Percentiles rank a stretch among this genome's conserved stretches.
Conservation (phyloP, 2,113 vertebrate species). For the Himantopus leucocephalus region DNA sequence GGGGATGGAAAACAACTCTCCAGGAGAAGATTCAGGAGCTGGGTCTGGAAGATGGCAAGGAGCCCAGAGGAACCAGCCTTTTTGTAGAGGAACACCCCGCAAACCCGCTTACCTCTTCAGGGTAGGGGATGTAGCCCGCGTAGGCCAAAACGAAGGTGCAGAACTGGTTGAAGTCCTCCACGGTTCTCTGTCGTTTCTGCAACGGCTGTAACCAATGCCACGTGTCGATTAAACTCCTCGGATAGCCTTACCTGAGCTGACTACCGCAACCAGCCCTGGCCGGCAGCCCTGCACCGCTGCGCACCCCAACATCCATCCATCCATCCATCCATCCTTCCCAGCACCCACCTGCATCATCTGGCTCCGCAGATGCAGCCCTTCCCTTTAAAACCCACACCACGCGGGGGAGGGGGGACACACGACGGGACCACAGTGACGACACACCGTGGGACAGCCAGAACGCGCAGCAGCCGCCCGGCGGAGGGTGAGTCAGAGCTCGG, state of each 20-base stretch:
- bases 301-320: background rate
- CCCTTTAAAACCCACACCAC: background rate
- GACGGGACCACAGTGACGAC: background rate
- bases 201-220: slow-evolving; percentile 24
- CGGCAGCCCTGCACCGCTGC: too few relatives aligned
- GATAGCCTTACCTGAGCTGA: background rate
- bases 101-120: slow-evolving; percentile 82
- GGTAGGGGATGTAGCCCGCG: slow-evolving; percentile 96
- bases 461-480: background rate
- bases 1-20: background rate
- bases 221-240: background rate
- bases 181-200: slow-evolving; percentile 84
- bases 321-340: too few relatives aligned
- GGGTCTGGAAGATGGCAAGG: background rate
- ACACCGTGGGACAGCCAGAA: background rate
- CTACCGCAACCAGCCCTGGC: background rate
- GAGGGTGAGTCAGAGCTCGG: background rate
- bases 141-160: slow-evolving; percentile 97
- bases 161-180: slow-evolving; percentile 99
- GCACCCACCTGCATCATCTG: background rate
- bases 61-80: background rate
- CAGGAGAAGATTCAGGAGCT: background rate
- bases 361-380: background rate
- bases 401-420: background rate
- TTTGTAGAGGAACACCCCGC: background rate